Evolutionary conservation across 2,888 invertebrate genomes (phyloP), one percentile per base, ranked within the genome.

Genomic region (Ichneumoninae sp.): DNA sequence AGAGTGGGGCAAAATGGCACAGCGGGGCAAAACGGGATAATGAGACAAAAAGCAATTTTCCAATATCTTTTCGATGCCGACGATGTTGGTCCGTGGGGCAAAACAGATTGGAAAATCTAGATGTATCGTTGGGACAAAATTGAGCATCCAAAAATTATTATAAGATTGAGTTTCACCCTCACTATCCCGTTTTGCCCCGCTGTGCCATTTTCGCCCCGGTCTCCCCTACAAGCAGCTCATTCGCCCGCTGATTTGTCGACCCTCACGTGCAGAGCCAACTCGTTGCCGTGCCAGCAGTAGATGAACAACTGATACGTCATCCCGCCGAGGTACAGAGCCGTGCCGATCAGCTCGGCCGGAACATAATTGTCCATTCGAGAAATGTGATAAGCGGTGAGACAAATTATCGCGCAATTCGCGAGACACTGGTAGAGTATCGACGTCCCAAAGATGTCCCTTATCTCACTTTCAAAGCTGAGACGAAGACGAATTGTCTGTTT

Each of bases 271-370:
- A 91, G 83, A 70, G 87, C 36, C 19, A 92, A 81, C 83, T 92
- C 91, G 80, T 92, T 92, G 26, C 91, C 92, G 47, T 91, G 90
- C 90, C 91, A 91, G 66, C 91, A 92, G 69, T 88, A 92, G 71
- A 91, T 90, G 70, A 92, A 92, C 47, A 92, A 89, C 77, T 92
- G 92, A 74, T 91, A 92, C 2, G 84, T 88, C 90, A 91, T 90
- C 22, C 90, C 90, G 36, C 88, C 88, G 60, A 89, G 86, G 40
- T 90, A 90, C 71, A 88, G 86, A 7, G 86, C 75, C 86, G 89
- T 89, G 4, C 91, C 92, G 26, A 89, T 82, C 0, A 91, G 74
- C 54, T 91, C 88, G 0, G 87, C 87, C n/a, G 89, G 87, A 19
- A 89, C 79, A 50, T 88, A 90, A 70, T 87, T 68, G 26, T 83